Percentiles rank a stretch among this genome's conserved stretches.
These are phyloP conservation scores for Eira barbara DNA, from an alignment of 2,113 vertebrate species.

Conservation along the genomic window DNA sequence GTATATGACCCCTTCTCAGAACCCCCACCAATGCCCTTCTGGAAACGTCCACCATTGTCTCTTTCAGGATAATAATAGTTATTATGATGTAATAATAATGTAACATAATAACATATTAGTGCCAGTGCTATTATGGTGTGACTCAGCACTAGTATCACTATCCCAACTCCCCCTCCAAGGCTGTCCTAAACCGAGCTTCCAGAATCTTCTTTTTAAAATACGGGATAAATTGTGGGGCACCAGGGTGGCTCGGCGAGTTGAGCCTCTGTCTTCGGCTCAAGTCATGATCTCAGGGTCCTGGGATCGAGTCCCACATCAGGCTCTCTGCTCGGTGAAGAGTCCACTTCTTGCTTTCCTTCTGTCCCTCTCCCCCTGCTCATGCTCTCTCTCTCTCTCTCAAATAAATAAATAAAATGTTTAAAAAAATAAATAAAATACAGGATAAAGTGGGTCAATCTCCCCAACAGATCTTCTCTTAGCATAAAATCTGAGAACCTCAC, in stretches of 20 bases:
- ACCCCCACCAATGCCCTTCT: not conserved
- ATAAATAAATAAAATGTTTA: not conserved
- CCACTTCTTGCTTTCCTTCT: not conserved
- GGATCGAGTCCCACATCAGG: not conserved
- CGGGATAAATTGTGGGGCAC: not conserved
- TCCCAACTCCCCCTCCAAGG: accelerated
- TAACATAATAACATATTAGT: not conserved
- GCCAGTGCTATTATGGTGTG: not conserved
- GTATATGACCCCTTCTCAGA: not conserved
- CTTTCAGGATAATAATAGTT: not conserved
- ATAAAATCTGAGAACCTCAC: not conserved
- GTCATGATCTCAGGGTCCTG: not conserved
- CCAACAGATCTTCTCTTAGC: not conserved
- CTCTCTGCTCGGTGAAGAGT: not conserved
- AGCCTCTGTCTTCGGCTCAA: not conserved
- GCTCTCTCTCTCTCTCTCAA: not conserved
- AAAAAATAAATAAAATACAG: not conserved
- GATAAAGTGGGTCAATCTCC: not conserved
- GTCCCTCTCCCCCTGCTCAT: not conserved
- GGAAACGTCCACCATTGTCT: not conserved
- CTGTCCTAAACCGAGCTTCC: not conserved
- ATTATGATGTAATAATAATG: not conserved
- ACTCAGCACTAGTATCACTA: not conserved
- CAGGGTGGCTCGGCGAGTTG: not conserved
- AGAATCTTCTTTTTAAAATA: not conserved